Base-by-base conservation (phyloP, 2,113 vertebrate genomes). In the Ceyx margarethae region DNA sequence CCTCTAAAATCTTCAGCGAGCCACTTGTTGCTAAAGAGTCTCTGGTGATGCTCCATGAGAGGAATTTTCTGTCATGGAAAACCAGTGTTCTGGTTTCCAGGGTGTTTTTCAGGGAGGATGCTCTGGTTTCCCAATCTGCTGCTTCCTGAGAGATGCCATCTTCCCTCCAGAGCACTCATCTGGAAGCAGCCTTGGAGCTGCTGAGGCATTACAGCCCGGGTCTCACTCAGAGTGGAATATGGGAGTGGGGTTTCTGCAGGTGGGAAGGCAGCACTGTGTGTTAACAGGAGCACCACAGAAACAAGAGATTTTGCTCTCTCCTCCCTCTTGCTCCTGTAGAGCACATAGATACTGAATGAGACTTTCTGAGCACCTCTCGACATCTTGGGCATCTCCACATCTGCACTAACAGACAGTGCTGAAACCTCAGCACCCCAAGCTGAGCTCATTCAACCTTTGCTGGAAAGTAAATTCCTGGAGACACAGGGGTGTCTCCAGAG, bases 81-180 rank as follows among this genome's bases (percentile, higher is more conserved):
- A 37, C 37, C 10, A 9, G 37, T 37, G 37, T 37, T 37, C 37
- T 37, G 37, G 4, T 37, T 37, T 37, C 37, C 37, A 37, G 35
- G 35, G 35, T 37, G 35, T 37, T 37, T 37, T 37, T 37, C 35
- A 37, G 37, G 37, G 37, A 37, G 37, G 37, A 37, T 37, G 37
- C 37, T 37, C 37, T 95, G 90, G 20, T 95, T 95, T 92, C 93
- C 73, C 65, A 83, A 71, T 94, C 73, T 71, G 43, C 64, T 7
- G 22, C 31, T 87, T 92, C 85, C 87, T 87, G 64, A 80, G 81
- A 91, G 87, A 66, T 79, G 56, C 31, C 9, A 33, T 83, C 81
- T 93, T 19, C 46, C 56, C 77, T 81, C 62, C 1, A 1, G 84
- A 71, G 61, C 5, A 1, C 33, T 62, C 37, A 29, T 69, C 54